Evolutionary conservation across 2,797 vertebrate genomes (phyloP), one percentile per base, ranked within the genome.

Genomic region (Fundulus diaphanus): DNA sequence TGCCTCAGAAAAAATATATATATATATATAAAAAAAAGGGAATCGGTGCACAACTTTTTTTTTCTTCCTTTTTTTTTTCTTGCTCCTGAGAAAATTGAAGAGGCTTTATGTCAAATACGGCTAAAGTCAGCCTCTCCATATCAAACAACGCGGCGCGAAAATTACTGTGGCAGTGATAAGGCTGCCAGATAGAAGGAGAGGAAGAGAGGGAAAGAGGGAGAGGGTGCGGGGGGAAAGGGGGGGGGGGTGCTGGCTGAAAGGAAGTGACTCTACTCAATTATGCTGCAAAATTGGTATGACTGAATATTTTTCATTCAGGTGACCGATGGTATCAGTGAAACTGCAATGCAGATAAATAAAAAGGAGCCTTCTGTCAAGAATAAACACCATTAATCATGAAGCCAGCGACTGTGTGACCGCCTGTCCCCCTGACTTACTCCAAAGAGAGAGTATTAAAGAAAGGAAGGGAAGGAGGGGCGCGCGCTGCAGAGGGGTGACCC

Each of bases 321-420:
- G 96, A 96, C 96, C 97, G 98, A 99, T 99, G 97, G 96, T 97
- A 99, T 99, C 98, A 83, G 96, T 95, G 96, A 96, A 93, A 96
- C 97, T 97, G 97, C 97, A 98, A 96, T 98, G 96, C 97, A 99
- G 98, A 99, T 99, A 99, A 99, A 99, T 99, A 99, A 98, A 99
- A 98, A 98, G 96, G 96, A 97, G 96, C 96, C 96, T 97, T 97
- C 97, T 97, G 97, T 99, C 98, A 99, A 98, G 97, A 98, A 98
- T 99, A 99, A 99, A 99, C 98, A 99, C 97, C 98, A 99, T 99
- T 99, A 99, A 99, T 99, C 98, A 99, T 97, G 96, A 96, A 96
- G 96, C 95, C 95, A 91, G 95, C 92, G 91, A 93, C 91, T 84
- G 92, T 94, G 92, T 94, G 96, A 96, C 96, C 95, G 94, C 92